Conservation (phyloP, 2,113 vertebrate species). For the Propithecus coquereli region DNA sequence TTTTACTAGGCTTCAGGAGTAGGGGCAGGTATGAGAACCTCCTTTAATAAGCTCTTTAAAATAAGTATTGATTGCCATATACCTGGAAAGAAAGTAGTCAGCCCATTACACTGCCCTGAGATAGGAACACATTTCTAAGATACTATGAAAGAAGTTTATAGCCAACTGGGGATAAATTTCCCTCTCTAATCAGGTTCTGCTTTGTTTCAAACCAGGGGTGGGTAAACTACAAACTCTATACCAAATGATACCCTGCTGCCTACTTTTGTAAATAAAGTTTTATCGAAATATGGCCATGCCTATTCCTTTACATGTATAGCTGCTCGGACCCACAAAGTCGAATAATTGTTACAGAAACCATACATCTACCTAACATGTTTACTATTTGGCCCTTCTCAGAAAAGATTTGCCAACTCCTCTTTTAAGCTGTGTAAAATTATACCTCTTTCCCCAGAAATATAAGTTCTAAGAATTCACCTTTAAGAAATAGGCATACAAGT, state of each 20-base stretch:
- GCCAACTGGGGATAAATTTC: background rate
- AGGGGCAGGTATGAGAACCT: background rate
- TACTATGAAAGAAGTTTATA: background rate
- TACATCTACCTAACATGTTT: background rate
- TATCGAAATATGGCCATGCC: background rate
- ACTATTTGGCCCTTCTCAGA: background rate
- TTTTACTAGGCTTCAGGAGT: background rate
- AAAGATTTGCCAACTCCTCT: background rate
- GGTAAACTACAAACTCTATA: background rate
- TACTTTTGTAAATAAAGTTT: constrained; percentile 50
- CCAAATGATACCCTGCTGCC: background rate
- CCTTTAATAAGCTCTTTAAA: constrained; percentile 2
- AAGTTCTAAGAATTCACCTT: constrained; percentile 11
- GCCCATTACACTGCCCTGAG: background rate
- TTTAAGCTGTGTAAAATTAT: constrained; percentile 8
- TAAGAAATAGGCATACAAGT: constrained; percentile 6
- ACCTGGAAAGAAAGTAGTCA: background rate
- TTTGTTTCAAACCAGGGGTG: background rate
- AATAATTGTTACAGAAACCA: background rate
- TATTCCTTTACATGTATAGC: background rate
- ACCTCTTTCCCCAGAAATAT: background rate
- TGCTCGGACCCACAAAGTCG: background rate
- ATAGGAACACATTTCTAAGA: constrained; percentile 6
- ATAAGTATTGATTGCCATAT: background rate
- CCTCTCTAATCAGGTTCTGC: background rate